Base-by-base conservation (phyloP, 2,113 vertebrate genomes). In the Myotis davidii region DNA sequence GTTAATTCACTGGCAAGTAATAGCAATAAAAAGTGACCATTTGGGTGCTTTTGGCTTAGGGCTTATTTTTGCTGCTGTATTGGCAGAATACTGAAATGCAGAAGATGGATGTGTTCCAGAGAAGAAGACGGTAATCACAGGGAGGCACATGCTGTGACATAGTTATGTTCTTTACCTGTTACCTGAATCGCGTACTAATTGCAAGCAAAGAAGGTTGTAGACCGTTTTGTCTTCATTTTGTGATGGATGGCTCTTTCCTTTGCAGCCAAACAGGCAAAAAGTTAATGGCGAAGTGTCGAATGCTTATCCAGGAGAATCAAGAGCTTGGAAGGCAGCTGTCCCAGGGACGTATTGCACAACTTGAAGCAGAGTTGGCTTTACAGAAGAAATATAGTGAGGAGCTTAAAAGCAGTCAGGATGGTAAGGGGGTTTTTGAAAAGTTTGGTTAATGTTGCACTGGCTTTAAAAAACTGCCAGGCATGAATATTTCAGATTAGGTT, bases 221-320 rank as follows among this genome's bases (percentile, higher is more conserved):
- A 97, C 98, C 85, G 48, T 97, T 97, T 98, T 97, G 2, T 98
- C 97, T 99, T 99, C 99, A 97, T 98, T 98, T 97, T 99, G 99
- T 99, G 99, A 99, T 99, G 99, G 99, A 98, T 99, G 99, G 98
- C 99, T 99, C 99, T 99, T 99, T 99, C 99, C 99, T 99, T 99
- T 99, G 97, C 99, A 99, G 99, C 99, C 99, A 99, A 99, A 99
- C 99, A 97, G 99, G 99, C 98, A 99, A 99, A 99, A 99, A 99
- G 98, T 99, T 99, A 99, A 99, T 99, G 99, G 99, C 99, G 98
- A 99, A 99, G 98, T 99, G 99, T 98, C 99, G 99, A 98, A 99
- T 99, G 99, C 99, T 99, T 99, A 99, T 99, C 99, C 99, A 99
- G 98, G 99, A 99, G 98, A 99, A 99, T 98, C 99, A 99, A 98